These are phyloP conservation scores for Enchytraeus crypticus DNA, from an alignment of 2,888 invertebrate genomes.

Conservation along the genomic window DNA sequence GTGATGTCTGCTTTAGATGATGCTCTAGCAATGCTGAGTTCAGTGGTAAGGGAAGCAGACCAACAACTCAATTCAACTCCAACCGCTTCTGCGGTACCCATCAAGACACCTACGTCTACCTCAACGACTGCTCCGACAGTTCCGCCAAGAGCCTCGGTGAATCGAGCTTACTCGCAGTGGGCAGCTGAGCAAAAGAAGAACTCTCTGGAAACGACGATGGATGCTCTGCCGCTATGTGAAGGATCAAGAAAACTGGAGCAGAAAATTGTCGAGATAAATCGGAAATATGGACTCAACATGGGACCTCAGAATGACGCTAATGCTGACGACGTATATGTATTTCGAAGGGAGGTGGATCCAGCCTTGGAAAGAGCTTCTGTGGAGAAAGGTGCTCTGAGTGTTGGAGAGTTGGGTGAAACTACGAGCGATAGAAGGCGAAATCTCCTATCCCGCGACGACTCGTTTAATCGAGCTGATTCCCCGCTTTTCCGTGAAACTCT, in stretches of 20 bases:
- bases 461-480: constrained; percentile 15
- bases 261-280: neutral
- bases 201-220: neutral
- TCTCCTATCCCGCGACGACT: constrained; percentile 9
- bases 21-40: constrained; percentile 2
- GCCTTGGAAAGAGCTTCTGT: neutral
- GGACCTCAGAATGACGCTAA: too few species aligned
- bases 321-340: too few species aligned
- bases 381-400: neutral
- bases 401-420: neutral
- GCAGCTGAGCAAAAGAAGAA: neutral
- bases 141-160: neutral
- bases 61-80: too few species aligned
- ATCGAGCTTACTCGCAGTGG: neutral
- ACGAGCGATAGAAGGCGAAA: neutral
- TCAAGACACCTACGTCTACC: too few species aligned
- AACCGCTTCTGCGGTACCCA: too few species aligned
- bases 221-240: neutral
- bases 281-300: neutral
- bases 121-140: too few species aligned
- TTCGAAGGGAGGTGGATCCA: too few species aligned
- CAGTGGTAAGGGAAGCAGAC: constrained; percentile 4
- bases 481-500: constrained; percentile 15
- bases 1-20: constrained; percentile 10
- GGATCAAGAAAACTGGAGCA: neutral